A percentile compares a stretch with the other conserved stretches of the same genome.
Evolutionary conservation across 30 jellyfish, hydroid and myxozoan species (phyloP).

Genomic region (Clytia hemisphaerica): DNA sequence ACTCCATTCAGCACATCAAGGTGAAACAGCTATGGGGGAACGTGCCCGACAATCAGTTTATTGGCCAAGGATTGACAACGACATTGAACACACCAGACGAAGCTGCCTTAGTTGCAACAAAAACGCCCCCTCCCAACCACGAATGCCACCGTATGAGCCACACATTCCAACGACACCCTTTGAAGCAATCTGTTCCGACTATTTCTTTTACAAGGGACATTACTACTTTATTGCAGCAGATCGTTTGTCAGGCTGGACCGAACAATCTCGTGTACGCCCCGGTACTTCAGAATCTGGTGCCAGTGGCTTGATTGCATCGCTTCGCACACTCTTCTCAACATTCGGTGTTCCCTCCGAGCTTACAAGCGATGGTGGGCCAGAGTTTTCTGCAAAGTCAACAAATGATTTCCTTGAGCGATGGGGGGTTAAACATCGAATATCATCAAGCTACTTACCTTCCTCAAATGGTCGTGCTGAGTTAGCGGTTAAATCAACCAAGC

Average conservation of each 20-base stretch:
- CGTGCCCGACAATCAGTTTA: neutral
- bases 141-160: neutral
- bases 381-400: neutral
- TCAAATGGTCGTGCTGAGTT: neutral
- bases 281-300: neutral
- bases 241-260: neutral
- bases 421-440: neutral
- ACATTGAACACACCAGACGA: too few relatives aligned
- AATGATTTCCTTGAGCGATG: too few relatives aligned
- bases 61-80: neutral
- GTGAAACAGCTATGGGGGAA: neutral
- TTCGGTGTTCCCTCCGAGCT: conserved; percentile 2
- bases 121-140: conserved; percentile 1
- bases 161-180: neutral
- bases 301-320: neutral
- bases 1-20: conserved; percentile 20
- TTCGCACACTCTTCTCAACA: neutral
- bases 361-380: neutral
- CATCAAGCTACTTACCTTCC: neutral
- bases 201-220: neutral
- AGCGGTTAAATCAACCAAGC: too few relatives aligned
- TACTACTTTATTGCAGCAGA: neutral
- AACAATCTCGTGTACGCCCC: neutral
- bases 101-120: too few relatives aligned
- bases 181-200: neutral